Base-by-base conservation (phyloP, 2,797 vertebrate genomes). In the Garrulus glandarius region DNA sequence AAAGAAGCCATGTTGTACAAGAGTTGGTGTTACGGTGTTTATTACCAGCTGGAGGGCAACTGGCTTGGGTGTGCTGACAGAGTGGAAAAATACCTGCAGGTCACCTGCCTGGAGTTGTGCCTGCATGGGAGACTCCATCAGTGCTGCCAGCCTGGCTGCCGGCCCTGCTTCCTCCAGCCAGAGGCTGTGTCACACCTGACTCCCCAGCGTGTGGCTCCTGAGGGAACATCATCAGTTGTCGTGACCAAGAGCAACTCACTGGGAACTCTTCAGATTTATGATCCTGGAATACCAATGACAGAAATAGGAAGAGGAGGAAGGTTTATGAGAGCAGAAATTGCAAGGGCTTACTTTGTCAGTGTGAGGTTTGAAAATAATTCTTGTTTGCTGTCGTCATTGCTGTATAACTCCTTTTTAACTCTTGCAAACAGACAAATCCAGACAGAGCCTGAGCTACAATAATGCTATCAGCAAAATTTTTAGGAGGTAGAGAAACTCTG, bases 41-140 rank as follows among this genome's bases (percentile, higher is more conserved):
- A 10, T 87, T 55, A 70, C 24, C 11, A 64, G 71, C 86, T 84
- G 39, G 92, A 96, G 92, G 84, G 70, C 84, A 63, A 2, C 41
- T 56, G 67, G 22, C 5, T 43, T 75, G 63, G 50, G 13, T 80
- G 10, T 94, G 92, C 94, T 95, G 94, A 94, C 87, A 56, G 80
- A 92, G 91, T 76, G 94, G 95, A 97, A 97, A 96, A 96, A 78
- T 88, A 92, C 84, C 89, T 96, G 84, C 72, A 84, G 95, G 84
- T 94, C 84, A 86, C 92, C 87, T 87, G 76, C 47, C 67, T 50
- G 96, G 79, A 84, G 82, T 7, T 37, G 9, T 52, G 78, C 95
- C 95, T 0, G 2, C 55, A 30, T 53, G 65, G 78, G 87, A 89
- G 77, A 16, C 72, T 92, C 91, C 3, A 7, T 9, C 77, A 55